Conservation (phyloP, 2,113 vertebrate genomes). For the Tauraco erythrolophus region DNA sequence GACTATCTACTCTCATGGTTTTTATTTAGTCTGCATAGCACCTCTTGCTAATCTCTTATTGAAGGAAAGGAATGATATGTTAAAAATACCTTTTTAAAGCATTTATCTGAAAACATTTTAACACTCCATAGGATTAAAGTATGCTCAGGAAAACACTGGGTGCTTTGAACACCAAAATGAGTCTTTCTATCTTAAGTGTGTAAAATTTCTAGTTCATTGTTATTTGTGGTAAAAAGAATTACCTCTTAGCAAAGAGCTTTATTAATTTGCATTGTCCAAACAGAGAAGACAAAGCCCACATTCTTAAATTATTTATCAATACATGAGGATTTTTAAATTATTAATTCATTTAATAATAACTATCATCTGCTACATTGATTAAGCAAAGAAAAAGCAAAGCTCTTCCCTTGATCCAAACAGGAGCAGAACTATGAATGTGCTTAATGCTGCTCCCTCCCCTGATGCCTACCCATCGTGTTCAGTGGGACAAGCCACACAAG, state of each 20-base stretch:
- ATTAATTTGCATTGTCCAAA: not conserved
- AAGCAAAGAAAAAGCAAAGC: not conserved
- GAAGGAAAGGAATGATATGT: not conserved
- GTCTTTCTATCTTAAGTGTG: not conserved
- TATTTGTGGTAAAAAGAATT: not conserved
- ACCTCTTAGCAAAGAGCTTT: not conserved
- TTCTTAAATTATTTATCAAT: slow-evolving; percentile 34
- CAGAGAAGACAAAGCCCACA: not conserved
- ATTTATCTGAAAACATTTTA: not conserved
- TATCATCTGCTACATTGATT: not conserved
- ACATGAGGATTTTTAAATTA: not conserved
- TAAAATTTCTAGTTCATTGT: not conserved
- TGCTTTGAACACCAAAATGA: not conserved
- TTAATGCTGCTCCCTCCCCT: not conserved
- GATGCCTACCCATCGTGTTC: not conserved
- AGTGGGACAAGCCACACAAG: rapidly evolving
- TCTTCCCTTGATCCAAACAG: not conserved
- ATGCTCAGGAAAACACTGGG: not conserved
- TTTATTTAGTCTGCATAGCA: not conserved
- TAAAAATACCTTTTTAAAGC: not conserved
- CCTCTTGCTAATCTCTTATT: not conserved
- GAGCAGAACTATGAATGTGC: not conserved
- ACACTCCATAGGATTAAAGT: not conserved
- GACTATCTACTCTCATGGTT: not conserved
- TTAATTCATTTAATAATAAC: slow-evolving; percentile 7